Evolutionary conservation across 23 tunicate genomes (phyloP).

Genomic region (Trididemnum miniatum): DNA sequence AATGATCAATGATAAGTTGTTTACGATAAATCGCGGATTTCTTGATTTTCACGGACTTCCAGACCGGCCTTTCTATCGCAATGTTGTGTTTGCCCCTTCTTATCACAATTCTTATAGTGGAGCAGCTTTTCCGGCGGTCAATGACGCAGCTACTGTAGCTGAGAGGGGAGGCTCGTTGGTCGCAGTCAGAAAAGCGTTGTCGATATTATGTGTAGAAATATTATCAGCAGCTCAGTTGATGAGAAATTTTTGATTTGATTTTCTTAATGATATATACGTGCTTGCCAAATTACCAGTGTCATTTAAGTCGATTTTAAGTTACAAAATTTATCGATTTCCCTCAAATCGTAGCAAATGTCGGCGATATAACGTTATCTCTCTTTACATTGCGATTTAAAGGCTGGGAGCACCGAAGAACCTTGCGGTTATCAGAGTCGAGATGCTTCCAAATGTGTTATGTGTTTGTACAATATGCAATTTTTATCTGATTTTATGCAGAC

Average conservation of each 20-base stretch:
- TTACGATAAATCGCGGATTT: slow-evolving; percentile 63
- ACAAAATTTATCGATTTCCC: no score
- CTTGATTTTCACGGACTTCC: slow-evolving; percentile 82
- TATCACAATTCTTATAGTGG: slow-evolving; percentile 61
- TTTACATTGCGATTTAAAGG: no score
- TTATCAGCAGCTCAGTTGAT: slow-evolving; percentile 67
- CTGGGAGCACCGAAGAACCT: no score
- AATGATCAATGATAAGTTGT: slow-evolving; percentile 61
- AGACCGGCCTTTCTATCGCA: slow-evolving; percentile 50
- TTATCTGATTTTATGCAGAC: no score
- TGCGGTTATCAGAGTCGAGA: no score
- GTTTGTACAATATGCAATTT: no score
- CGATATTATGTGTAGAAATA: slow-evolving; percentile 64
- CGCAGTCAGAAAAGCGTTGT: slow-evolving; percentile 65
- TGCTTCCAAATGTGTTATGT: no score
- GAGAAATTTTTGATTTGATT: slow-evolving; percentile 19
- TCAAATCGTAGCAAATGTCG: no score
- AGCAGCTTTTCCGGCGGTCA: slow-evolving; percentile 73
- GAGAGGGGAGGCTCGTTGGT: slow-evolving; percentile 55
- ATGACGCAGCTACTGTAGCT: slow-evolving; percentile 56
- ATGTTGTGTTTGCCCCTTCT: slow-evolving; percentile 83
- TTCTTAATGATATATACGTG: no score
- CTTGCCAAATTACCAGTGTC: no score
- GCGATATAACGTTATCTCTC: no score
- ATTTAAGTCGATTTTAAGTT: no score